Evolutionary conservation across 1,140 invertebrate species (phyloP).

Genomic region (Dendrolimus punctatus): DNA sequence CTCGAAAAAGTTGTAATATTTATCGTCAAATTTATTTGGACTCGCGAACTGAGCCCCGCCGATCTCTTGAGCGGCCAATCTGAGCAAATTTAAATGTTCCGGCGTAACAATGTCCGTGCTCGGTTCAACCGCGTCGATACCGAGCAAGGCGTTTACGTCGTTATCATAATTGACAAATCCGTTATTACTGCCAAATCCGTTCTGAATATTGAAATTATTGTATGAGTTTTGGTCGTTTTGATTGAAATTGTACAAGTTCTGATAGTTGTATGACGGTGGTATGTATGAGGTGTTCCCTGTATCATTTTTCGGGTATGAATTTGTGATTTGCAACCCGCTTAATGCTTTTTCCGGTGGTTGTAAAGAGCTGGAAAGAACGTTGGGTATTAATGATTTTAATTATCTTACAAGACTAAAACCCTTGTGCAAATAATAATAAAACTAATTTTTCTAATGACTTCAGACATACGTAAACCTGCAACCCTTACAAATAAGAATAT

Average conservation of each 20-base stretch:
- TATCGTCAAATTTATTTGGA: conserved; percentile 46
- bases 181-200: conserved; percentile 40
- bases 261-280: conserved; percentile 38
- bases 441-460: too few relatives aligned
- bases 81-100: conserved; percentile 59
- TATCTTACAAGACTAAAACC: too few relatives aligned
- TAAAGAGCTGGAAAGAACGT: conserved; percentile 32
- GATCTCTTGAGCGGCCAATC: conserved; percentile 64
- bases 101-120: conserved; percentile 40
- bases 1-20: conserved; percentile 61
- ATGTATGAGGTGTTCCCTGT: conserved; percentile 29
- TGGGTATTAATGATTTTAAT: not conserved
- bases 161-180: conserved; percentile 54
- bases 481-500: too few relatives aligned
- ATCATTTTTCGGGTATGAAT: conserved; percentile 42
- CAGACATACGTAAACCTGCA: too few relatives aligned
- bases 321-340: conserved; percentile 28
- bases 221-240: conserved; percentile 44
- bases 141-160: conserved; percentile 37
- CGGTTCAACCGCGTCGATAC: conserved; percentile 39
- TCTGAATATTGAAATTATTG: conserved; percentile 45
- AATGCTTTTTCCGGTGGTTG: conserved; percentile 50
- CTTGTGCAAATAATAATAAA: too few relatives aligned
- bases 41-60: conserved; percentile 57
- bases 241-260: conserved; percentile 35